A percentile compares a stretch with the other conserved stretches of the same genome.
Evolutionary conservation across 2,888 invertebrate genomes (phyloP).

Genomic region (Hypselothyrea guttata): DNA sequence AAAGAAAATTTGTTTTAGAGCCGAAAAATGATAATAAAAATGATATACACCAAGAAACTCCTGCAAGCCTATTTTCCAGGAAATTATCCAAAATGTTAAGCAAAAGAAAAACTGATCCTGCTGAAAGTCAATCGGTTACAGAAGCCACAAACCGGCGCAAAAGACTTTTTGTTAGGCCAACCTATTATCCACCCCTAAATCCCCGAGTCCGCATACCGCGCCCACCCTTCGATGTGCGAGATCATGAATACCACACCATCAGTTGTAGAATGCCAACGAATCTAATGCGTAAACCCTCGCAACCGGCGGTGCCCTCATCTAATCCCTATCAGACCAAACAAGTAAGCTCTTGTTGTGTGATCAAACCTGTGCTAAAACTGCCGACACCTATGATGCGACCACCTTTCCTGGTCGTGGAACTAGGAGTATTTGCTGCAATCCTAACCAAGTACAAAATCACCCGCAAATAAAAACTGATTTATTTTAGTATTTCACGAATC

Average conservation of each 20-base stretch:
- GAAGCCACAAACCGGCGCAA: no score
- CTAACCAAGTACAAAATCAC: constrained; percentile 23
- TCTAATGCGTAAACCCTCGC: background rate
- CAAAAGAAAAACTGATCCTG: no score
- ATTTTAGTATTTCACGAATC: background rate
- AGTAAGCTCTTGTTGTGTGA: constrained; percentile 6
- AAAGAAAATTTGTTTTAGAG: no score
- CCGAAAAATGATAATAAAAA: no score
- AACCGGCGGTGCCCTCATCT: background rate
- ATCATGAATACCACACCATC: constrained; percentile 58
- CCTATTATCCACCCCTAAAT: constrained; percentile 57
- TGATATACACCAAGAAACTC: no score
- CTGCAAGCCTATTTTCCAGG: no score
- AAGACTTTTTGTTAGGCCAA: constrained; percentile 19
- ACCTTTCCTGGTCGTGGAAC: constrained; percentile 40
- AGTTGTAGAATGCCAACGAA: constrained; percentile 21
- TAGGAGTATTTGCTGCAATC: constrained; percentile 51
- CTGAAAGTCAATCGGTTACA: no score
- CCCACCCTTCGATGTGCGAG: constrained; percentile 62
- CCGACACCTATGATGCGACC: constrained; percentile 28
- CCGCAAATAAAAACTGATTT: no score
- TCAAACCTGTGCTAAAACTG: constrained; percentile 17
- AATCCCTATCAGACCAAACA: constrained; percentile 11
- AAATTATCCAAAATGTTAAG: no score
- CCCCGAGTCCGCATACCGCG: constrained; percentile 57